These are phyloP conservation scores for Lepidostoma basale DNA, from an alignment of 1,140 invertebrate species.

Conservation along the genomic window DNA sequence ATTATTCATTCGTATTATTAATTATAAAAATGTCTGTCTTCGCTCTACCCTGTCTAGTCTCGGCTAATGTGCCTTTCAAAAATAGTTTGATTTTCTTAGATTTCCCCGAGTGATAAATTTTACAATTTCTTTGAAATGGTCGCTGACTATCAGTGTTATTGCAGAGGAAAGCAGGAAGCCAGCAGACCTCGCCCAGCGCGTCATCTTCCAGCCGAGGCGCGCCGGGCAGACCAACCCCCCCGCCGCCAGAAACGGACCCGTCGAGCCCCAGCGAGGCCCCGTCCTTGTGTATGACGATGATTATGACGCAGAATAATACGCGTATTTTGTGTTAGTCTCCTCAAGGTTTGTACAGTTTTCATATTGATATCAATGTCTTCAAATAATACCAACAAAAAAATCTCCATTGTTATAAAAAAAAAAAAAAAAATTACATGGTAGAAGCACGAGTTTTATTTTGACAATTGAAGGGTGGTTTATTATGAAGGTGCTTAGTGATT, in stretches of 20 bases:
- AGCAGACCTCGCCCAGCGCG: conserved; percentile 61
- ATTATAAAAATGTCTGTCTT: too few relatives aligned
- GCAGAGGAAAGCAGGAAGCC: conserved; percentile 60
- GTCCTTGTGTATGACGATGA: conserved; percentile 62
- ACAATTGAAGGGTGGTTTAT: too few relatives aligned
- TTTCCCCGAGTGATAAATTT: neutral
- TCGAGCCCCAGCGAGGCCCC: conserved; percentile 54
- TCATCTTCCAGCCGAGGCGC: conserved; percentile 62
- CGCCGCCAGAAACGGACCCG: conserved; percentile 49
- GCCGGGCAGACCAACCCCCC: conserved; percentile 48
- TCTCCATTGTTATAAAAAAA: too few relatives aligned
- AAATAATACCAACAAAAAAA: too few relatives aligned
- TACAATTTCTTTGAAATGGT: neutral
- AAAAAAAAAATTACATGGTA: too few relatives aligned
- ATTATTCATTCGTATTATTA: too few relatives aligned
- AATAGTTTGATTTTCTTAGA: neutral
- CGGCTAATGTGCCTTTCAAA: neutral
- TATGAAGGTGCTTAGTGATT: too few relatives aligned
- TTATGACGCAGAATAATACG: conserved; percentile 54
- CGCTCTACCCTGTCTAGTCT: neutral
- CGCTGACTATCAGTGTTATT: conserved; percentile 19
- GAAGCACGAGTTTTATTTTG: too few relatives aligned
- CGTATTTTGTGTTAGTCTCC: too few relatives aligned
- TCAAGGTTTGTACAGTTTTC: neutral
- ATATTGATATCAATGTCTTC: too few relatives aligned